phyloP scores from a whole-genome alignment of 2,888 invertebrate genomes.

The Drymonia ruficornis region DNA sequence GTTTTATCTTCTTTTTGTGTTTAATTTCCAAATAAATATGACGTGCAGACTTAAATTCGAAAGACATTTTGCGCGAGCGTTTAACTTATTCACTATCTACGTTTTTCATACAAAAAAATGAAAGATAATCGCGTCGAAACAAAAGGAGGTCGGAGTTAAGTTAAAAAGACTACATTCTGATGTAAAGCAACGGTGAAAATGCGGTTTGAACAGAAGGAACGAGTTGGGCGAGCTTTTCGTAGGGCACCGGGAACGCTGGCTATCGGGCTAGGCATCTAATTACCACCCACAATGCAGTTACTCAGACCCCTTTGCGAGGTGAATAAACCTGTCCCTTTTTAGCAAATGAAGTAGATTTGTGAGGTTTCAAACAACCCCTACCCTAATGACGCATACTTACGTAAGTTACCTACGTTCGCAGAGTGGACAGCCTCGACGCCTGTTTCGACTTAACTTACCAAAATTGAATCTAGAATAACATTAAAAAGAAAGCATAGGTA shows the following conservation, averaged over 20 bases:
- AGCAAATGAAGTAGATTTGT: constrained; percentile 40
- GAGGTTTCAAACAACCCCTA: neutral
- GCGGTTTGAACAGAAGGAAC: constrained; percentile 61
- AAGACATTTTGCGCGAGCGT: constrained; percentile 61
- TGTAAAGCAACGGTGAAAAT: constrained; percentile 55
- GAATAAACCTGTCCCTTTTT: constrained; percentile 61
- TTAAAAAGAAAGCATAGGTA: no score
- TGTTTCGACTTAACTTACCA: no score
- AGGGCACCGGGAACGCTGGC: constrained; percentile 55
- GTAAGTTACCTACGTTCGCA: neutral
- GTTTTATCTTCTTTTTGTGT: constrained; percentile 65
- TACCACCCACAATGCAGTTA: constrained; percentile 59
- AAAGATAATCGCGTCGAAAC: constrained; percentile 32
- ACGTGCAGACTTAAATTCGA: constrained; percentile 63
- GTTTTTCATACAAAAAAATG: constrained; percentile 43
- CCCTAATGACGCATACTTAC: neutral
- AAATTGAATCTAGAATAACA: no score
- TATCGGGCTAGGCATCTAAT: constrained; percentile 76
- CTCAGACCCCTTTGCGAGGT: constrained; percentile 47
- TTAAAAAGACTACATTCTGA: constrained; percentile 51
- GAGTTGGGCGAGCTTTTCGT: constrained; percentile 47
- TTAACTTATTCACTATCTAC: constrained; percentile 34
- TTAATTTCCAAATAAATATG: constrained; percentile 70
- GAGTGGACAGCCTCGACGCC: no score
- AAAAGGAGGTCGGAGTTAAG: constrained; percentile 40